Base-by-base conservation (phyloP, 2,888 invertebrate species). In the Agrotis puta region DNA sequence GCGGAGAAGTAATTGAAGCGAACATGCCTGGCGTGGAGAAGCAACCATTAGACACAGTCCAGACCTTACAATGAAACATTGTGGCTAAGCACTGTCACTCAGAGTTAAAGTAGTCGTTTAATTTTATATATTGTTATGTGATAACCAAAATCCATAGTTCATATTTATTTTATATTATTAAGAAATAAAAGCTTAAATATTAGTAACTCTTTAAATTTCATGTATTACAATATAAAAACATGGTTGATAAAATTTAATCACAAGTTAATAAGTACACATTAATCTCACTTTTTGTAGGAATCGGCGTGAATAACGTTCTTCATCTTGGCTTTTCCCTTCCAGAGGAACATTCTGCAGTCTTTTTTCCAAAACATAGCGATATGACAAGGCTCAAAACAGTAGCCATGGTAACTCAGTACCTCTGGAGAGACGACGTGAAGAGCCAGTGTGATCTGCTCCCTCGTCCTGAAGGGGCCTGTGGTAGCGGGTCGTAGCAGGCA, bases 321-420 rank as follows among this genome's bases (percentile, higher is more conserved):
- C 82, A 87, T 87, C 87, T 91, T 93, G 45, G 93, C 89, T 79
- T 92, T 90, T 45, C 95, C 95, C 87, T 96, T 96, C 96, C 96
- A 97, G 66, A 97, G 91, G 95, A 97, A 97, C 94, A 96, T 97
- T 85, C 97, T 94, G 79, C 97, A 97, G 85, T 97, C 97, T 89
- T 97, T 97, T 88, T 97, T 97, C 97, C 97, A 97, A 74, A 96
- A 95, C 86, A 95, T 96, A 1, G 97, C 97, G 71, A 97, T 97
- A 87, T 97, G 96, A 63, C 92, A 95, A 0, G 96, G 92, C 20
- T 96, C 95, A 84, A 97, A 96, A 81, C 91, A 93, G 74, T 95
- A 96, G 3, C 97, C 97, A 87, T 97, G 96, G 74, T 96, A 94
- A 58, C 89, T 94, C 20, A 97, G 91, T 56, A 96, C 95, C 64